Percentiles rank a stretch among this genome's conserved stretches.
Conservation (phyloP, 2,888 invertebrate genomes). For the Agonopterix arenella region DNA sequence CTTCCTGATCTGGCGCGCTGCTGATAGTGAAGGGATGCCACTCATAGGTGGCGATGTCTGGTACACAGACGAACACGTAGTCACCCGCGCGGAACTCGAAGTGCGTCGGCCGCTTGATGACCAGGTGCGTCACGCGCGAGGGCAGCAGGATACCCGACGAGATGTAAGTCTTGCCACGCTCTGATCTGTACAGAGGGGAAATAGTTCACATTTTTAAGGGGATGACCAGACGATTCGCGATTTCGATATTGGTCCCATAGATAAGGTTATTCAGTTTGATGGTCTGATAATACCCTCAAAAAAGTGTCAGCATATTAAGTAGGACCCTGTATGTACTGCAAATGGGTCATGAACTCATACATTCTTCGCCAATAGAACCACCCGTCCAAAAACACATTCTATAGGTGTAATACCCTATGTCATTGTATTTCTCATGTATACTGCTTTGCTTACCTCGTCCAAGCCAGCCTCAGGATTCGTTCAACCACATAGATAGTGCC, state of each 20-base stretch:
- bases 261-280: too few species aligned
- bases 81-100: constrained; percentile 95
- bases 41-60: constrained; percentile 93
- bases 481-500: constrained; percentile 88
- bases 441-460: constrained; percentile 54
- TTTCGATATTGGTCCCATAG: too few species aligned
- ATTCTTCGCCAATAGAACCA: too few species aligned
- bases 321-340: too few species aligned
- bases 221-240: too few species aligned
- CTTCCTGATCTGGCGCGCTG: constrained; percentile 95
- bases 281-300: too few species aligned
- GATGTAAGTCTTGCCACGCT: constrained; percentile 92
- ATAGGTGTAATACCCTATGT: too few species aligned
- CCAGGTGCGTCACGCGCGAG: constrained; percentile 93
- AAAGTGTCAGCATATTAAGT: too few species aligned
- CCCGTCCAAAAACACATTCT: too few species aligned
- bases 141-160: constrained; percentile 91
- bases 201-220: too few species aligned
- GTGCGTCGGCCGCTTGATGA: constrained; percentile 89
- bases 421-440: too few species aligned
- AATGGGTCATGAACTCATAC: too few species aligned
- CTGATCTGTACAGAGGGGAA: constrained; percentile 68
- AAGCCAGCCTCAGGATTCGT: constrained; percentile 77
- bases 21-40: constrained; percentile 99
- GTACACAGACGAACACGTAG: constrained; percentile 95